Conservation (phyloP, 2,113 vertebrate genomes). For the Marmota monax region DNA sequence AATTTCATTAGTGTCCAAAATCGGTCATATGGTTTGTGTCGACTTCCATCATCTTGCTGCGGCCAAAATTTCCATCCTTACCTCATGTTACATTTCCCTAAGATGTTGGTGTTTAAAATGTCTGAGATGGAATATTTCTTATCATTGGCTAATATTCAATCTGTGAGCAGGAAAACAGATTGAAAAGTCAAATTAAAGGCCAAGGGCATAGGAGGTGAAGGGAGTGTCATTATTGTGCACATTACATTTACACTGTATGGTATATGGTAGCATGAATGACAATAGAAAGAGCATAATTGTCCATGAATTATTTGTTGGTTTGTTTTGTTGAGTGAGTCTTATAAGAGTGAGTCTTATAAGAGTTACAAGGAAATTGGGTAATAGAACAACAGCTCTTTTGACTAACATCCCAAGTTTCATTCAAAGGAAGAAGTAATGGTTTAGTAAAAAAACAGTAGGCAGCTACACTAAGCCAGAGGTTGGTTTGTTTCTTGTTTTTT, state of each 20-base stretch:
- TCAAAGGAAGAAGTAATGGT: neutral
- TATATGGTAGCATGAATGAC: neutral
- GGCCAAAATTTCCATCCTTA: neutral
- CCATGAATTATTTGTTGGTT: conserved; percentile 12
- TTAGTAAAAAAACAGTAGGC: neutral
- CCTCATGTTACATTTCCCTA: neutral
- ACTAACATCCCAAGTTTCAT: neutral
- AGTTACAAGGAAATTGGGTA: neutral
- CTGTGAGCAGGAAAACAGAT: neutral
- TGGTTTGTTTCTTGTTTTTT: neutral
- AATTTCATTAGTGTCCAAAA: neutral
- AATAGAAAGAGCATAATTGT: neutral
- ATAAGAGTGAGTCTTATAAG: neutral
- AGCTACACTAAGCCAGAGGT: neutral
- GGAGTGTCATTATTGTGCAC: neutral
- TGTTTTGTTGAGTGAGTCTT: neutral
- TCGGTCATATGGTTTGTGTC: neutral
- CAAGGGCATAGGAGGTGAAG: neutral
- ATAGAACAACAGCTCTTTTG: neutral
- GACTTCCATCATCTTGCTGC: neutral
- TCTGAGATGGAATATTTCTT: neutral
- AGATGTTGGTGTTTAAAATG: neutral
- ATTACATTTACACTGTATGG: neutral
- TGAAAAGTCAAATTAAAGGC: neutral
- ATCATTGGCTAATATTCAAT: neutral